Evolutionary conservation across 2,888 invertebrate genomes (phyloP).

Genomic region (Drosophila barbarae): DNA sequence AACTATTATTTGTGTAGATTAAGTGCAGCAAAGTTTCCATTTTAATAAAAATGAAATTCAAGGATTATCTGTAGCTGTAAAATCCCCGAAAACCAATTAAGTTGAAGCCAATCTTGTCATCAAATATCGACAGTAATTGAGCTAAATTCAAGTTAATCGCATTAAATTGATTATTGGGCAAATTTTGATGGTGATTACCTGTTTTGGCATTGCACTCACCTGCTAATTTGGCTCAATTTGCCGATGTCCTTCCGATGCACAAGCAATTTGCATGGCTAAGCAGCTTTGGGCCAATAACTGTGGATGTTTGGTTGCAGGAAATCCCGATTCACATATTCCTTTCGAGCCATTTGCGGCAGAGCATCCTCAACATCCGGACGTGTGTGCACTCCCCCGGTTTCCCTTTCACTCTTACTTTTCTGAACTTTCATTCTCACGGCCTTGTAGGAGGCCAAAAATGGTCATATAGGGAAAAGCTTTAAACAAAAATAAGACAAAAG

Average conservation of each 20-base stretch:
- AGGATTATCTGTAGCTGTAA: not conserved
- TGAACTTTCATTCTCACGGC: constrained; percentile 35
- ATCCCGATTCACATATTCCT: constrained; percentile 10
- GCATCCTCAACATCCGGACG: constrained; percentile 34
- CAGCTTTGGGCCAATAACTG: constrained; percentile 12
- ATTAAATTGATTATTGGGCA: constrained; percentile 30
- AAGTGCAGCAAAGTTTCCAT: no score
- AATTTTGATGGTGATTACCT: constrained; percentile 38
- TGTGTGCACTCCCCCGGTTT: constrained; percentile 9
- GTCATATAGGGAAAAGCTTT: constrained; percentile 22
- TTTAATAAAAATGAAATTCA: not conserved
- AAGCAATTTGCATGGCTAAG: constrained; percentile 34
- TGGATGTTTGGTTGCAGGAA: constrained; percentile 9
- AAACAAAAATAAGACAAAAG: constrained; percentile 29
- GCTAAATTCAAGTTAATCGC: constrained; percentile 22
- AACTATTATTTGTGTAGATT: not conserved
- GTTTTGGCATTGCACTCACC: constrained; percentile 25
- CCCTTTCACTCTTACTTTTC: constrained; percentile 25
- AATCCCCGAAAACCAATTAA: not conserved
- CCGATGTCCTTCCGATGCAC: constrained; percentile 44
- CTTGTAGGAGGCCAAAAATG: constrained; percentile 57
- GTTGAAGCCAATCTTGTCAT: constrained; percentile 14
- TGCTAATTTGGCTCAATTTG: constrained; percentile 47
- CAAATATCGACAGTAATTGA: constrained; percentile 24
- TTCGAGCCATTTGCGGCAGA: constrained; percentile 23